Base-by-base conservation (phyloP, 2,113 vertebrate species). In the Charadrius vociferus region DNA sequence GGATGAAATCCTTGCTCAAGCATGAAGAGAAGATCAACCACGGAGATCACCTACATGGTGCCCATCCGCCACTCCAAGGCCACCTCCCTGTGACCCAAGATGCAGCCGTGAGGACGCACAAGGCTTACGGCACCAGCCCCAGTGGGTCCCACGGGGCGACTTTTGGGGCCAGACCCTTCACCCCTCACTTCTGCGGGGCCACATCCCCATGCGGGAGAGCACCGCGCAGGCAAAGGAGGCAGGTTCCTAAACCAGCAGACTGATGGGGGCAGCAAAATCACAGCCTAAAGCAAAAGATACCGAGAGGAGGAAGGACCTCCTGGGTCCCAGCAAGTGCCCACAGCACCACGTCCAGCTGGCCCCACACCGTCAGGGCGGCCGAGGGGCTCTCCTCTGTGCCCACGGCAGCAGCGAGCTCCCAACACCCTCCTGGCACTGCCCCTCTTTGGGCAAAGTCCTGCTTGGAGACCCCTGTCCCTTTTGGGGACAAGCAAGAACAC, bases 181-280 rank as follows among this genome's bases (percentile, higher is more conserved):
- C 43, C 32, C 19, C 23, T 66, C 55, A 3, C 65, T 59, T 32
- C 62, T 29, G 24, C 71, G 39, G 36, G 58, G 49, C 45, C 73
- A 70, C 12, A 47, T 95, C 72, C 81, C 4, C 1, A 20, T 4
- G 9, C 14, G 2, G 56, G 39, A 91, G 70, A 95, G 85, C 82
- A 88, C 34, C 22, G 13, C 52, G 4, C 37, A 90, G 62, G 81
- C 62, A 18, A 21, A 61, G 23, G 53, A 77, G 73, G 78, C 93
- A 94, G 93, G 74, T 86, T 95, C 93, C 94, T 88, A 91, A 97
- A 49, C 45, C 81, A 73, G 85, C 95, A 94, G 96, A 96, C 96
- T 97, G 96, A 83, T 96, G 96, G 96, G 96, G 96, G 96, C 96
- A 97, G 96, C 96, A 97, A 96, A 97, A 96, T 97, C 96, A 87